Conservation (phyloP, 1,140 invertebrate genomes). For the Calephelis nemesis region DNA sequence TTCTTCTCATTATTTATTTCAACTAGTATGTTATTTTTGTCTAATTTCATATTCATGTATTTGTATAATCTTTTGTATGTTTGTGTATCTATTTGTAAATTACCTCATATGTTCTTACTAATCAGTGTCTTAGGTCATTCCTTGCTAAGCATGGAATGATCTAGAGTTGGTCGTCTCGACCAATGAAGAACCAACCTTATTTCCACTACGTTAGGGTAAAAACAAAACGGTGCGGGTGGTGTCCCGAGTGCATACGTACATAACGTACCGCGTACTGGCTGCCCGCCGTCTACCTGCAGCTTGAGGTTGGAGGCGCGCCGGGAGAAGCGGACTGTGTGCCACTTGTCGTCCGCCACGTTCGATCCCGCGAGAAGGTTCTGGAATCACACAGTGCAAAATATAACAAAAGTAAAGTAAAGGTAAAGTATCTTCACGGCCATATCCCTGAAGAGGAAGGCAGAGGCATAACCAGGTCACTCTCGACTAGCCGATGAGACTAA, state of each 20-base stretch:
- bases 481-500: too few relatives aligned
- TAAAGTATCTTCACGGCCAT: too few relatives aligned
- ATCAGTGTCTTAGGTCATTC: background rate
- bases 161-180: background rate
- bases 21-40: too few relatives aligned
- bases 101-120: background rate
- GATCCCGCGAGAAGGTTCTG: conserved; percentile 91
- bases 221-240: conserved; percentile 77
- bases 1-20: too few relatives aligned
- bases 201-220: conserved; percentile 61
- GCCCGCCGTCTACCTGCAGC: conserved; percentile 91
- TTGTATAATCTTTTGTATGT: background rate
- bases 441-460: too few relatives aligned
- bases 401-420: too few relatives aligned
- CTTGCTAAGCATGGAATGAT: background rate
- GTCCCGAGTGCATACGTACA: conserved; percentile 83
- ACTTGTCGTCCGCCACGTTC: conserved; percentile 93
- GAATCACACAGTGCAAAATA: too few relatives aligned
- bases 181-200: conserved; percentile 58
- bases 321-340: conserved; percentile 94
- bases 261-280: conserved; percentile 89
- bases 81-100: background rate
- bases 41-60: too few relatives aligned
- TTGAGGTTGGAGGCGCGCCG: conserved; percentile 90
- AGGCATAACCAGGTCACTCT: too few relatives aligned